These are phyloP conservation scores for Diachasma alloeum DNA, from an alignment of 1,140 invertebrate genomes.

Conservation along the genomic window DNA sequence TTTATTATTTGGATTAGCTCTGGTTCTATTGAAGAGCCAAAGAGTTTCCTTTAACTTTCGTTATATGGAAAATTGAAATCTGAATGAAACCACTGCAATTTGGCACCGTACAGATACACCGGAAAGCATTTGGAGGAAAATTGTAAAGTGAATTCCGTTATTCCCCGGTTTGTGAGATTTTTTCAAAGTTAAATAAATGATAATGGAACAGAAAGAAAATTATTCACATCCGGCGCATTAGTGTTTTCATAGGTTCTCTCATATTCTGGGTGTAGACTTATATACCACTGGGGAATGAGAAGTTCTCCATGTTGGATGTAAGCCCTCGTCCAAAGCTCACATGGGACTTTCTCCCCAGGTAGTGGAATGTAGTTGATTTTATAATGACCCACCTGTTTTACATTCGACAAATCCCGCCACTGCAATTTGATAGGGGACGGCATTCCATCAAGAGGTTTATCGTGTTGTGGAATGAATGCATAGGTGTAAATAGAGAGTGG, in stretches of 20 bases:
- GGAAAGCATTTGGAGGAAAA: not conserved
- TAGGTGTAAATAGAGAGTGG: not conserved
- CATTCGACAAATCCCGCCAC: conserved; percentile 2
- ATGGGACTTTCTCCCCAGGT: not conserved
- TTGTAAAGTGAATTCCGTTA: not conserved
- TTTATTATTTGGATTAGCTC: no score
- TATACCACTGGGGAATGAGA: conserved; percentile 5
- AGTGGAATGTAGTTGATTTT: conserved; percentile 22
- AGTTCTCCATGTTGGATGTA: conserved; percentile 7
- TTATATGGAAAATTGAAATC: not conserved
- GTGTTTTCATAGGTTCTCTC: conserved; percentile 1
- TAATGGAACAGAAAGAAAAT: not conserved
- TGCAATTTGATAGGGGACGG: not conserved
- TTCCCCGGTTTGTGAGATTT: not conserved
- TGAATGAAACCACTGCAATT: not conserved
- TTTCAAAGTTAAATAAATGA: conserved; percentile 6
- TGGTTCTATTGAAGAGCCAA: no score
- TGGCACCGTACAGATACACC: not conserved
- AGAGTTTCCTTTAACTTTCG: no score
- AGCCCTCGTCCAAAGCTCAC: not conserved
- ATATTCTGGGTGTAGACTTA: not conserved
- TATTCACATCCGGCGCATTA: conserved; percentile 21
- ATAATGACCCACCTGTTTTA: conserved; percentile 54
- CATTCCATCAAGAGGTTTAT: conserved; percentile 24
- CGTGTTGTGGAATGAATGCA: conserved; percentile 6